Conservation (phyloP, 37 sponge, comb jelly and placozoan genomes). For the Cliona cf. orientalis region DNA sequence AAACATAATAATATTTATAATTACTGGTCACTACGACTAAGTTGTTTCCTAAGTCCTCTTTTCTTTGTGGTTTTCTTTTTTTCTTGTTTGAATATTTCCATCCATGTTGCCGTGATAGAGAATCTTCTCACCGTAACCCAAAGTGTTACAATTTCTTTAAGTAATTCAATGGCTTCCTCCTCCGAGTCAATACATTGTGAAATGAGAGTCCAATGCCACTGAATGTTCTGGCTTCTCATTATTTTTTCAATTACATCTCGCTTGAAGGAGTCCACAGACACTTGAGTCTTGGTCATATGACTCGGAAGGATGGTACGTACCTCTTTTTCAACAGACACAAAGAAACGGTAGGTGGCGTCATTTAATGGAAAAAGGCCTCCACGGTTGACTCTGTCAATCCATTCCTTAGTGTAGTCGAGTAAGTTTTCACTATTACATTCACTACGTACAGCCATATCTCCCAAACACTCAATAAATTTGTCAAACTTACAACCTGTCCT, state of each 20-base stretch:
- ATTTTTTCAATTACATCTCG: conserved; percentile 12
- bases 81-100: conserved; percentile 31
- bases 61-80: conserved; percentile 10
- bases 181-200: conserved; percentile 22
- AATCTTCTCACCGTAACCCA: conserved; percentile 56
- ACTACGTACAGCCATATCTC: conserved; percentile 38
- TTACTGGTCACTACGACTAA: no score
- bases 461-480: conserved; percentile 35
- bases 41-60: neutral
- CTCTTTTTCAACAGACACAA: conserved; percentile 17
- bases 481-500: neutral
- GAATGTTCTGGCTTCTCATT: conserved; percentile 15
- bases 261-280: neutral
- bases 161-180: conserved; percentile 8
- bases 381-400: conserved; percentile 40
- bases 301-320: neutral
- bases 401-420: conserved; percentile 22
- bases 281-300: neutral
- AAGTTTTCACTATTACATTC: neutral
- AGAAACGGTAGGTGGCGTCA: conserved; percentile 12
- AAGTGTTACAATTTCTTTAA: conserved; percentile 27
- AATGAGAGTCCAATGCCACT: conserved; percentile 33
- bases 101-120: conserved; percentile 27
- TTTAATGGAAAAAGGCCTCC: conserved; percentile 53
- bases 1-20: neutral